Evolutionary conservation across 2,888 invertebrate genomes (phyloP), one percentile per base, ranked within the genome.

Genomic region (Nymphalis urticae): DNA sequence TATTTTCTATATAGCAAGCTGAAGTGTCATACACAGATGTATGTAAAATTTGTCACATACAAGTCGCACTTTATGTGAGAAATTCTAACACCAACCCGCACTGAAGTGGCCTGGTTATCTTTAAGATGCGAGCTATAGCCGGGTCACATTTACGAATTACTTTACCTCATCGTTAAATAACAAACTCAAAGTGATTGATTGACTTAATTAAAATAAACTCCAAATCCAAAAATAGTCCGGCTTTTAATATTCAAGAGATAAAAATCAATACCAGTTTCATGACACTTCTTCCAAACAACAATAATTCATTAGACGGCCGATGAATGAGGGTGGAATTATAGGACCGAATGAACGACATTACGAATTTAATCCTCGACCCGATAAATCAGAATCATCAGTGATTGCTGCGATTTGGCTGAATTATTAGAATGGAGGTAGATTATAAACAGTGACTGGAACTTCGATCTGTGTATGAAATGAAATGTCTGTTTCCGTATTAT

Each of bases 381-480:
- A 77, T 77, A 76, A 77, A 77, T 77, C 76, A 75, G 76, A 74
- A 73, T 74, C 73, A 73, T 63, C 67, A 50, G 67, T 73, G 73
- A 74, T 76, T 73, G 71, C 69, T 59, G 48, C 70, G 63, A 72
- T 76, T 73, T 66, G 50, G 65, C 62, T 64, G 59, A 70, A 68
- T 65, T 63, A 72, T 72, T 63, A 65, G 67, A 72, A 65, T 58
- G 42, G 60, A 60, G 32, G 61, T 66, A 72, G 62, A 65, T 66
- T 71, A 68, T 71, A 66, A 70, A 63, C 60, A 67, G 48, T 27
- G n/a, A n/a, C 16, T 19, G n/a, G 42, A 58, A 42, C 36, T 19
- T 42, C 19, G 16, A 47, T 36, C 60, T 24, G 51, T 60, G 42
- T 19, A 2, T 47, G 48, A 21, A 32, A 24, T 42, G n/a, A 6